Base-by-base conservation (phyloP, 2,888 invertebrate species). In the Caenorhabditis sp. region DNA sequence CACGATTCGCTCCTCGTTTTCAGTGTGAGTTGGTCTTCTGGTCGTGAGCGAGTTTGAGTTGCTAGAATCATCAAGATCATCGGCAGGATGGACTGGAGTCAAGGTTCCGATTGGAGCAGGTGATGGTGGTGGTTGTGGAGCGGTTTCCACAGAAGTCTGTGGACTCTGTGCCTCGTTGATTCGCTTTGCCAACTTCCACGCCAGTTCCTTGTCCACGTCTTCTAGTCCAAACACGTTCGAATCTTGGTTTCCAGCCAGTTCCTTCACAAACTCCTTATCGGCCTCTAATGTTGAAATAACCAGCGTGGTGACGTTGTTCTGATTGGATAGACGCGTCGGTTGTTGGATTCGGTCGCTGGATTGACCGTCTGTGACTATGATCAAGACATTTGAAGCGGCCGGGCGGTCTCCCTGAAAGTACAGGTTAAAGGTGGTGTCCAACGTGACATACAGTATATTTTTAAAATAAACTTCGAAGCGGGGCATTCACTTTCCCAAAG, bases 331-430 rank as follows among this genome's bases (percentile, higher is more conserved):
- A 61, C 82, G 52, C 7, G 81, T 62, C 0, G 83, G 83, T 32
- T 73, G 65, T 48, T 83, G 81, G 7, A 84, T 77, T 30, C 76
- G 50, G 53, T 80, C 83, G 11, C 79, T 79, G 2, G 81, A 75
- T 39, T 66, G 72, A 24, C 85, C 87, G 46, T 84, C 86, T 6
- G 87, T 87, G 15, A 87, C 75, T 17, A 87, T 75, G 26, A 87
- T 79, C 3, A 87, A 59, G 1, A 87, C 65, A 41, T 87, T 87
- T 46, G 80, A 78, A 9, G 81, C 87, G 22, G 85, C 85, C 1
- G 81, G 77, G 1, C 87, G 80, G 55, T 87, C 87, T 26, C 87
- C 87, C 86, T 86, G 56, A 11, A 81, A 68, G 7, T n/a, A n/a
- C n/a, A n/a, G n/a, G n/a, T n/a, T n/a, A 43, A 8, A 27, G 41